A percentile compares a stretch with the other conserved stretches of the same genome.
Conservation (phyloP, 1,140 invertebrate species). For the Archivesica marissinica region DNA sequence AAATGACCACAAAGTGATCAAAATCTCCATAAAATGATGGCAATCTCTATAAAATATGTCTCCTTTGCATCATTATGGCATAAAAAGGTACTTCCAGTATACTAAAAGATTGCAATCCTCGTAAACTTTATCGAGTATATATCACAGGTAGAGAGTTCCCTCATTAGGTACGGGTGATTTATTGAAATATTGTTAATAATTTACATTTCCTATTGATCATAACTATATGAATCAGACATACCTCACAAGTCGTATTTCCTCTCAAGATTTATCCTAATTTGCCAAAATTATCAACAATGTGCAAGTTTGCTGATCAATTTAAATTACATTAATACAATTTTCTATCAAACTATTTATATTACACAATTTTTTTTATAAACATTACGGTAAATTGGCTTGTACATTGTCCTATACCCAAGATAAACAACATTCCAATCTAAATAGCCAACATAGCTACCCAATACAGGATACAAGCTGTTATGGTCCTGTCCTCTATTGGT, state of each 20-base stretch:
- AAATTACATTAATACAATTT: too few species aligned
- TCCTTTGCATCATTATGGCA: background rate
- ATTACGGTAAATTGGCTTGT: constrained; percentile 8
- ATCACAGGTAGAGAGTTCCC: too few species aligned
- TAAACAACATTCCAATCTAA: constrained; percentile 21
- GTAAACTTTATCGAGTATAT: too few species aligned
- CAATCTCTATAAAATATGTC: constrained; percentile 3
- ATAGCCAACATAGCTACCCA: background rate
- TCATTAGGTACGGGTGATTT: too few species aligned
- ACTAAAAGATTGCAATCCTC: background rate
- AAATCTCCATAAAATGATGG: background rate
- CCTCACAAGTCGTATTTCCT: too few species aligned
- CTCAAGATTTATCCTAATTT: too few species aligned
- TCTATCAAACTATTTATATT: background rate
- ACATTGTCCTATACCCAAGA: constrained; percentile 19
- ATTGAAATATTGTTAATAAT: too few species aligned
- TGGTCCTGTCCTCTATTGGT: too few species aligned
- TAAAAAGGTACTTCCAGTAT: background rate
- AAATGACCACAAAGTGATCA: background rate
- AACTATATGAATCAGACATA: too few species aligned
- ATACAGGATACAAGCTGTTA: constrained; percentile 19
- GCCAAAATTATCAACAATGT: too few species aligned
- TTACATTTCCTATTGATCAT: too few species aligned
- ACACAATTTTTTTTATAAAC: constrained; percentile 5
- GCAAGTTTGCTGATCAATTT: too few species aligned